phyloP scores from a whole-genome alignment of 2,888 invertebrate species.

The Salpingus planirostris region DNA sequence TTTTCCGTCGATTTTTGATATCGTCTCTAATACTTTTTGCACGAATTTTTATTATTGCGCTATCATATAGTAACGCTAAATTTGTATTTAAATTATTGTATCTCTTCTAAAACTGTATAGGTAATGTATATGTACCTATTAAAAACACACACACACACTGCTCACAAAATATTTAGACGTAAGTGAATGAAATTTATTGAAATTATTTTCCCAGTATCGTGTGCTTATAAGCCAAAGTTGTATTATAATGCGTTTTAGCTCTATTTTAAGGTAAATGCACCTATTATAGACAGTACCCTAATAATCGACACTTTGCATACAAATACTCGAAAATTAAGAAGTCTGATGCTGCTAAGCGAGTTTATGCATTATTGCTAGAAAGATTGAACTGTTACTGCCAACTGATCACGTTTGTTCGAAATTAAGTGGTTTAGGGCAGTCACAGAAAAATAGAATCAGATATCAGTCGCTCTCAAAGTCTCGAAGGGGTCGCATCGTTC shows the following conservation, averaged over 20 bases:
- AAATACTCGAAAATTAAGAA: no score
- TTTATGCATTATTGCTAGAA: no score
- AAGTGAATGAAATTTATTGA: conserved; percentile 23
- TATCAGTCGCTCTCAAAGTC: no score
- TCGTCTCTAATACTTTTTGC: conserved; percentile 9
- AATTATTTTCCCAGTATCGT: conserved; percentile 20
- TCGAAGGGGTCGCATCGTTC: no score
- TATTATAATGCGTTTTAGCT: conserved; percentile 24
- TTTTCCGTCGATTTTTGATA: conserved; percentile 12
- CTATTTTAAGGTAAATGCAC: no score
- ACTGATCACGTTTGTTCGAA: no score
- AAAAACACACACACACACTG: conserved; percentile 3
- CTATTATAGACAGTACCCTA: no score
- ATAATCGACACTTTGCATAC: no score
- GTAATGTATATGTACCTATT: neutral
- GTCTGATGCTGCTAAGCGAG: no score
- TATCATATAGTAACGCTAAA: conserved; percentile 1
- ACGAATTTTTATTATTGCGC: conserved; percentile 8
- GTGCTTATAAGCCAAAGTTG: conserved; percentile 18
- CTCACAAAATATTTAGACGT: conserved; percentile 11
- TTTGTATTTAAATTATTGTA: neutral
- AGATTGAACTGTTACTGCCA: no score
- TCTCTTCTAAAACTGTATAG: neutral
- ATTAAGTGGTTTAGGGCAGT: no score
- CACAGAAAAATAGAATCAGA: no score